Percentiles rank a stretch among this genome's conserved stretches.
These are phyloP conservation scores for Nomia melanderi DNA, from an alignment of 1,140 invertebrate species.

Conservation along the genomic window DNA sequence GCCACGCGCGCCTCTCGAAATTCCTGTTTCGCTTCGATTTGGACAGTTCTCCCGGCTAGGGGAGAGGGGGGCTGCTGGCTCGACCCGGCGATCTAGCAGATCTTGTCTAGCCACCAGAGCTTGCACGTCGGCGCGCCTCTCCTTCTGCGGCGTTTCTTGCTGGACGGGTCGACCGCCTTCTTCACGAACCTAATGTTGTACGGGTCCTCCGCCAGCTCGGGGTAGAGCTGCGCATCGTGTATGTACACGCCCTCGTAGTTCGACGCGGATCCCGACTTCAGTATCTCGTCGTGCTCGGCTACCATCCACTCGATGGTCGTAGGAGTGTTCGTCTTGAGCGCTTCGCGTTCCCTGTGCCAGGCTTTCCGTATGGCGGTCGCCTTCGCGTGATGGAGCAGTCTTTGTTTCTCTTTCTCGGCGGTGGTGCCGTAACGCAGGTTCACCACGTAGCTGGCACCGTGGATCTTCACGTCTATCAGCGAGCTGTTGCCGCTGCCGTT, in stretches of 20 bases:
- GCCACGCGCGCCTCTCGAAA: conserved; percentile 21
- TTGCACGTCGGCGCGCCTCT: conserved; percentile 77
- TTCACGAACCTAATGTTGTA: conserved; percentile 95
- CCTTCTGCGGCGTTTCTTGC: conserved; percentile 84
- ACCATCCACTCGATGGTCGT: conserved; percentile 88
- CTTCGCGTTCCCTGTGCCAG: conserved; percentile 94
- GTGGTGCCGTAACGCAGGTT: conserved; percentile 94
- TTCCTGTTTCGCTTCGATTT: conserved; percentile 44
- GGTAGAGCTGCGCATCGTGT: conserved; percentile 93
- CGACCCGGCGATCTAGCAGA: conserved; percentile 76
- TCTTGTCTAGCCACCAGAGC: conserved; percentile 81
- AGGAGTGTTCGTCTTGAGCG: conserved; percentile 88
- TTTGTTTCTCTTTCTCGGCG: conserved; percentile 91
- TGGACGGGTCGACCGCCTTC: conserved; percentile 85
- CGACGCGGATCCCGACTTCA: conserved; percentile 90
- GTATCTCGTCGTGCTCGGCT: conserved; percentile 92
- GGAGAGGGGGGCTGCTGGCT: conserved; percentile 32
- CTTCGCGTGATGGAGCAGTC: conserved; percentile 93
- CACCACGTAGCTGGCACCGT: conserved; percentile 90
- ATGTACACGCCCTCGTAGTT: conserved; percentile 95
- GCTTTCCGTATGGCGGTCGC: conserved; percentile 92
- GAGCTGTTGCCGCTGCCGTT: conserved; percentile 84
- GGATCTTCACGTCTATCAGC: conserved; percentile 92
- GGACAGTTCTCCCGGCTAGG: conserved; percentile 48
- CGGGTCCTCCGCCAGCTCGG: conserved; percentile 96